Percentiles rank a stretch among this genome's conserved stretches.
Evolutionary conservation across 2,888 invertebrate species (phyloP).

Genomic region (Piscicola geometra): DNA sequence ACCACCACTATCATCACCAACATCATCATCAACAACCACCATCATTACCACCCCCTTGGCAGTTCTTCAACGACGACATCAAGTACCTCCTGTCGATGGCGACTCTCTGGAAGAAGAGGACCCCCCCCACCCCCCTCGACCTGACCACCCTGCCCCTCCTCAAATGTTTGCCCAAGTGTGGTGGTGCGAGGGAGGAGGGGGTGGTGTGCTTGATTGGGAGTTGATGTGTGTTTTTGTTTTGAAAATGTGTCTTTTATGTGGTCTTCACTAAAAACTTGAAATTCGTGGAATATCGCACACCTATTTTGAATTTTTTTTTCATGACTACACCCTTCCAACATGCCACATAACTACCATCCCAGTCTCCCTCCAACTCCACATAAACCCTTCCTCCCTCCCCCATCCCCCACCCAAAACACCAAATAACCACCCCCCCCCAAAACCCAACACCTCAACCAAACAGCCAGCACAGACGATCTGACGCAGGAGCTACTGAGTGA

Average conservation of each 20-base stretch:
- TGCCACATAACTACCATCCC: no score
- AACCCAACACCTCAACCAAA: no score
- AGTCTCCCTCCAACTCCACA: no score
- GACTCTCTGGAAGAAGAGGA: conserved; percentile 85
- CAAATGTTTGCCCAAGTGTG: conserved; percentile 55
- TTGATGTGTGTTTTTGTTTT: not conserved
- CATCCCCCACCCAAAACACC: no score
- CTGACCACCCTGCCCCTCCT: conserved; percentile 66
- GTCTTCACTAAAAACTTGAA: no score
- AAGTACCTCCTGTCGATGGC: conserved; percentile 88
- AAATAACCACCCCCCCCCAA: no score
- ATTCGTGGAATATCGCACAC: no score
- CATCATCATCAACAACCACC: not conserved
- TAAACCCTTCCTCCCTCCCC: no score
- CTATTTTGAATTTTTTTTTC: no score
- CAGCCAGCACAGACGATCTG: no score
- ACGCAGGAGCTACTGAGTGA: conserved; percentile 60
- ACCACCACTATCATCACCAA: not conserved
- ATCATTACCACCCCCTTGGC: no score
- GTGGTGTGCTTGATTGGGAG: not conserved
- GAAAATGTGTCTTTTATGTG: not conserved
- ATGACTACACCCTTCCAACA: no score
- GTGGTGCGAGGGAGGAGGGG: not conserved
- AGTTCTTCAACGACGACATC: conserved; percentile 70
- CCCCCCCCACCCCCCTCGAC: conserved; percentile 67